Base-by-base conservation (phyloP, 2,113 vertebrate genomes). In the Passerina amoena region DNA sequence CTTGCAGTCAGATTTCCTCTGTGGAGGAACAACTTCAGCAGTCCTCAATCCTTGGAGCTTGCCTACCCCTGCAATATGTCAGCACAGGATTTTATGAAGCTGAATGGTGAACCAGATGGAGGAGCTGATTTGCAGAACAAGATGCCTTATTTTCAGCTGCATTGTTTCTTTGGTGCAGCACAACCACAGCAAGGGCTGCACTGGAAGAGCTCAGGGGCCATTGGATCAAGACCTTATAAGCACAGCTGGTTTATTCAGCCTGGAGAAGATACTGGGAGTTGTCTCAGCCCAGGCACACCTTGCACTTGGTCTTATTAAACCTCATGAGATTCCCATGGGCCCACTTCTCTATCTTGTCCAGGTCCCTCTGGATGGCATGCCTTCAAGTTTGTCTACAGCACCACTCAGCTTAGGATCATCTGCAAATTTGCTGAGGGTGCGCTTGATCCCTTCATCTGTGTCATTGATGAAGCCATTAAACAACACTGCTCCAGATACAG, bases 21-120 rank as follows among this genome's bases (percentile, higher is more conserved):
- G 0, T 7, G 5, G 9, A 50, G 6, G 12, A 68, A 14, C 1
- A 45, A 2, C 33, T 68, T 82, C 12, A 31, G 15, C 33, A 82
- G 11, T 21, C 18, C 14, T 76, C 6, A 1, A 1, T 10, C 5
- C 6, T 40, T 5, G 1, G 0, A 85, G 31, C 11, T 42, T 9
- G 1, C 14, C 22, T 50, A 35, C 8, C 6, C 22, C 25, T 57
- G 44, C 73, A 38, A 20, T 17, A 12, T 30, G 20, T 25, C 38
- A 68, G 23, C 1, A 1, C 14, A 44, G 35, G 12, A 7, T 79
- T 54, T 73, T 44, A 14, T 59, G 57, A 40, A 11, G 21, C 28
- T 48, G 14, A 3, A 1, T 8, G 18, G 16, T 28, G 35, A 88
- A 38, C 12, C 30, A 27, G 27, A 17, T 2, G 6, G 54, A 86